These are phyloP conservation scores for Melanotaenia duboulayi DNA, from an alignment of 2,113 vertebrate species.

Conservation along the genomic window DNA sequence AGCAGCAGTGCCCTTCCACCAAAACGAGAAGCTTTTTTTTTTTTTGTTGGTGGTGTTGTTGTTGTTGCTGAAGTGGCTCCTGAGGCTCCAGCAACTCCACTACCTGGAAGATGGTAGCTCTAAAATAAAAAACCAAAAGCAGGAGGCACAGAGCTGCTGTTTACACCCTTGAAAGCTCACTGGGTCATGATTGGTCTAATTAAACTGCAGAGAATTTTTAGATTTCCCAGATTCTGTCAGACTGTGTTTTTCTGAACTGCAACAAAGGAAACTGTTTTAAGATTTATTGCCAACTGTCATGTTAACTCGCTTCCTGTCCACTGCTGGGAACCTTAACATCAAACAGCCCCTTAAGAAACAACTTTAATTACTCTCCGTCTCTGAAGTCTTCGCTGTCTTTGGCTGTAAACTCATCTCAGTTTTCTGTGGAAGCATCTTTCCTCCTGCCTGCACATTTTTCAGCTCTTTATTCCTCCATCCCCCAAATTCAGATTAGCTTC, in stretches of 20 bases:
- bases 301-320: slow-evolving; percentile 65
- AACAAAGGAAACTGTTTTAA: slow-evolving; percentile 76
- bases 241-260: slow-evolving; percentile 57
- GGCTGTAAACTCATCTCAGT: slow-evolving; percentile 46
- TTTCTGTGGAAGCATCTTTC: slow-evolving; percentile 24
- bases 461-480: slow-evolving; percentile 20
- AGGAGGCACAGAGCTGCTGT: slow-evolving; percentile 55
- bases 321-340: slow-evolving; percentile 70
- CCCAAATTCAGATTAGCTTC: slow-evolving; percentile 35
- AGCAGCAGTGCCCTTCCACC: slow-evolving; percentile 30
- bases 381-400: slow-evolving; percentile 49
- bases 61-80: slow-evolving; percentile 21
- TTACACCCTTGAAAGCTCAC: slow-evolving; percentile 50
- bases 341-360: slow-evolving; percentile 69
- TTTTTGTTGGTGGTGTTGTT: too few species aligned
- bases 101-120: slow-evolving; percentile 56
- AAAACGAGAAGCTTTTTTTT: slow-evolving; percentile 3
- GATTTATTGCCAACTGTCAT: slow-evolving; percentile 77
- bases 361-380: slow-evolving; percentile 77
- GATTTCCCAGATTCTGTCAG: slow-evolving; percentile 60
- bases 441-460: slow-evolving; percentile 24
- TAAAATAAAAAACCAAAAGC: slow-evolving; percentile 48
- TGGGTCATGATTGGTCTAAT: slow-evolving; percentile 77
- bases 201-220: slow-evolving; percentile 74
- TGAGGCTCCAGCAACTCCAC: slow-evolving; percentile 21